Base-by-base conservation (phyloP, 2,113 vertebrate genomes). In the Gallinago media region DNA sequence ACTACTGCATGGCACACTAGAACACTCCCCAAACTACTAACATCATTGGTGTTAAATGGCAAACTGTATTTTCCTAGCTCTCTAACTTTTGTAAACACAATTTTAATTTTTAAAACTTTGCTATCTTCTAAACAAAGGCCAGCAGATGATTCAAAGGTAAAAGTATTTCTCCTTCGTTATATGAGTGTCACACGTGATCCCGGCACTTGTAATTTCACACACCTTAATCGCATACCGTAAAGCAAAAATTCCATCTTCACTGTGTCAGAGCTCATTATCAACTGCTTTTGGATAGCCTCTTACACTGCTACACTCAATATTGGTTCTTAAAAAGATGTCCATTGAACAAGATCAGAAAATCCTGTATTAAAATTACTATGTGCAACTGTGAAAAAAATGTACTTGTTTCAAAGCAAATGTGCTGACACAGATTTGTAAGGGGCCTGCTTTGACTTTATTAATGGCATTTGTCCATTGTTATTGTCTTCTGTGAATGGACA, bases 201-300 rank as follows among this genome's bases (percentile, higher is more conserved):
- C 75, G 90, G 70, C 17, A 83, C 31, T 59, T 93, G 81, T 89
- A 85, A 74, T 97, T 93, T 94, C 68, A 49, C 49, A 61, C 74
- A 80, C 85, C 29, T 55, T 74, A 89, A 80, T 77, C 9, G 0
- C 15, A 22, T 25, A 66, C 18, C 52, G 95, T 77, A 58, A 46
- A 89, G 82, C 49, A 94, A 92, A 63, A 84, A 80, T 94, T 66
- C 61, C 49, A 66, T 95, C 54, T 94, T 93, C 31, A n/a, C 77
- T 50, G 13, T 91, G 32, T 67, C 74, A 93, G 59, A 89, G 15
- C 23, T 94, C 72, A 70, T 94, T 96, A 91, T 54, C 62, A 90
- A 34, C 8, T 65, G 36, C 80, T 66, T 84, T 75, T 67, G 52
- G 70, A 82, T 91, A 66, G 66, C 34, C 62, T 62, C 32, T 71